These are phyloP conservation scores for Cryptotis parvus DNA, from an alignment of 2,113 vertebrate species.

Conservation along the genomic window DNA sequence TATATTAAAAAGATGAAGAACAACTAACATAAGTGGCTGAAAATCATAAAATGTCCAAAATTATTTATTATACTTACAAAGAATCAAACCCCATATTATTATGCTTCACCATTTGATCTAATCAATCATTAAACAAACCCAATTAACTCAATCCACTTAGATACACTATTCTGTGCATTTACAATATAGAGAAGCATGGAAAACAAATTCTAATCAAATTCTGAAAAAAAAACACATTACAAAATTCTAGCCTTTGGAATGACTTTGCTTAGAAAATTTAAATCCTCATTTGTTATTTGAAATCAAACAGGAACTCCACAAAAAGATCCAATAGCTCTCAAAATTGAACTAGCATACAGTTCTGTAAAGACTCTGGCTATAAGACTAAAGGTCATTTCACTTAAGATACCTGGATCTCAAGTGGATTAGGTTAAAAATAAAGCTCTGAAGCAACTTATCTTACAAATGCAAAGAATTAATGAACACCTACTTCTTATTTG, in stretches of 20 bases:
- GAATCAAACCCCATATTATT: no score
- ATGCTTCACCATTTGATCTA: not conserved
- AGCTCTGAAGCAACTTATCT: slow-evolving; percentile 69
- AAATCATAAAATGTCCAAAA: no score
- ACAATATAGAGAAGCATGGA: not conserved
- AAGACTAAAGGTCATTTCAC: slow-evolving; percentile 66
- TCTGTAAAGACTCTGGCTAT: slow-evolving; percentile 31
- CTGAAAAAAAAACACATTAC: not conserved
- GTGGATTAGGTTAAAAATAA: slow-evolving; percentile 65
- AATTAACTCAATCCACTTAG: not conserved
- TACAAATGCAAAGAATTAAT: slow-evolving; percentile 74
- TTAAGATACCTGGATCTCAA: slow-evolving; percentile 66
- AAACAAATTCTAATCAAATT: not conserved
- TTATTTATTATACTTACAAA: no score
- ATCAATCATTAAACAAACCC: not conserved
- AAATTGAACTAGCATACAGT: slow-evolving; percentile 42
- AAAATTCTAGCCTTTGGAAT: slow-evolving; percentile 37
- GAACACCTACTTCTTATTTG: slow-evolving; percentile 55
- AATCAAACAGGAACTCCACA: slow-evolving; percentile 30
- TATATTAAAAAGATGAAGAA: not conserved
- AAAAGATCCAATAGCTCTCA: not conserved
- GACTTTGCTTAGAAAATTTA: not conserved
- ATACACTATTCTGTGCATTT: not conserved
- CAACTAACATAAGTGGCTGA: not conserved
- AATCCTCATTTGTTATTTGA: slow-evolving; percentile 22